These are phyloP conservation scores for Agriotes lineatus DNA, from an alignment of 2,888 invertebrate genomes.

Conservation along the genomic window DNA sequence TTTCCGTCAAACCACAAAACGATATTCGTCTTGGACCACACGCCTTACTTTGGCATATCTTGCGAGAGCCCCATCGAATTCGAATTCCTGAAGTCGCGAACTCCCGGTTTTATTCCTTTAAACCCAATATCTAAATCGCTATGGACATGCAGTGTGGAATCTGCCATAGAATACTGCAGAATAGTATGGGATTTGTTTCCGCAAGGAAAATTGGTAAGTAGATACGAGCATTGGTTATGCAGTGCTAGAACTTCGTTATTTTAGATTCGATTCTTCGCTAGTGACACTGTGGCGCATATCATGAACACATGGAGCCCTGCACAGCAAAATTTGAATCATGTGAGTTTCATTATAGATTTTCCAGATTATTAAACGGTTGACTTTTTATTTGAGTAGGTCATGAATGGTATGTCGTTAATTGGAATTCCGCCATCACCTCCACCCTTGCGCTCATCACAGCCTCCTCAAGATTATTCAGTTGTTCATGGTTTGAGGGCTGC, in stretches of 20 bases:
- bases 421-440: slow-evolving; percentile 78
- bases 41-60: slow-evolving; percentile 89
- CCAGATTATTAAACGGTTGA: neutral
- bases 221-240: neutral
- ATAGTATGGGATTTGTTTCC: slow-evolving; percentile 99
- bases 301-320: slow-evolving; percentile 86
- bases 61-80: slow-evolving; percentile 87
- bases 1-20: slow-evolving; percentile 92
- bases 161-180: slow-evolving; percentile 94
- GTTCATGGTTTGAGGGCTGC: slow-evolving; percentile 89
- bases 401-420: slow-evolving; percentile 85
- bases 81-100: slow-evolving; percentile 80
- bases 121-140: slow-evolving; percentile 91
- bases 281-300: slow-evolving; percentile 86
- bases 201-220: slow-evolving; percentile 82
- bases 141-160: slow-evolving; percentile 97
- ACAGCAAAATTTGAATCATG: slow-evolving; percentile 90
- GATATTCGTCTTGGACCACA: slow-evolving; percentile 94
- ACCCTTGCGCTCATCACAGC: slow-evolving; percentile 66
- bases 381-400: slow-evolving; percentile 72
- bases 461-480: slow-evolving; percentile 76
- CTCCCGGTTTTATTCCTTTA: slow-evolving; percentile 79
- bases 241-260: slow-evolving; percentile 52
- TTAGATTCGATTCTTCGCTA: slow-evolving; percentile 87
- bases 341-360: slow-evolving; percentile 65